Conservation (phyloP, 2,113 vertebrate genomes). For the Callorhinus ursinus region DNA sequence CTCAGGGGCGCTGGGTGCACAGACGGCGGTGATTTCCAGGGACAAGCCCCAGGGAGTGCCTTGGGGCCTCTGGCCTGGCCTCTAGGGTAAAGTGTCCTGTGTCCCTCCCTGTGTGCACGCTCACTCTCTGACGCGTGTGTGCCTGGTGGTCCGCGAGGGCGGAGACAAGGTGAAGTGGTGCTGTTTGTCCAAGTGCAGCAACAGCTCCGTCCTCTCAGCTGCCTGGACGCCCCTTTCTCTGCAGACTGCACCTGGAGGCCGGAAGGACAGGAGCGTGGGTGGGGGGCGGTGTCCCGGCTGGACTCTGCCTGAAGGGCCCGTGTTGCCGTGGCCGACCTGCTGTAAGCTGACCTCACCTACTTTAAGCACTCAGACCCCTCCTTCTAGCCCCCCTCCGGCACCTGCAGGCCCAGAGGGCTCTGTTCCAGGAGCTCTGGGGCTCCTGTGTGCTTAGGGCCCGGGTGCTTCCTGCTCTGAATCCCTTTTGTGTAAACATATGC, state of each 20-base stretch:
- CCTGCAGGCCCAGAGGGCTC: neutral
- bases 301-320: neutral
- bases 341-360: neutral
- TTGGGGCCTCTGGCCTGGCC: neutral
- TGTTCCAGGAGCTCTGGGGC: neutral
- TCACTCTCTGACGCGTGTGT: accelerated
- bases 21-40: neutral
- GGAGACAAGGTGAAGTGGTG: neutral
- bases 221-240: neutral
- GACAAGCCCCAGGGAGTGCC: neutral
- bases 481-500: accelerated
- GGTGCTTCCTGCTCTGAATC: neutral
- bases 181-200: neutral
- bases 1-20: accelerated
- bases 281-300: neutral
- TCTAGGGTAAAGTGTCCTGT: neutral
- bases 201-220: neutral
- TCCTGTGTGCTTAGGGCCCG: neutral
- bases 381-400: neutral
- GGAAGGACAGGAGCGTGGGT: neutral
- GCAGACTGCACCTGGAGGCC: neutral
- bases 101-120: accelerated
- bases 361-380: accelerated
- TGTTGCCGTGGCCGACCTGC: neutral
- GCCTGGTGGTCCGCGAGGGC: accelerated